Evolutionary conservation across 2,888 invertebrate species (phyloP).

Genomic region (Philhelius pedissequus): DNA sequence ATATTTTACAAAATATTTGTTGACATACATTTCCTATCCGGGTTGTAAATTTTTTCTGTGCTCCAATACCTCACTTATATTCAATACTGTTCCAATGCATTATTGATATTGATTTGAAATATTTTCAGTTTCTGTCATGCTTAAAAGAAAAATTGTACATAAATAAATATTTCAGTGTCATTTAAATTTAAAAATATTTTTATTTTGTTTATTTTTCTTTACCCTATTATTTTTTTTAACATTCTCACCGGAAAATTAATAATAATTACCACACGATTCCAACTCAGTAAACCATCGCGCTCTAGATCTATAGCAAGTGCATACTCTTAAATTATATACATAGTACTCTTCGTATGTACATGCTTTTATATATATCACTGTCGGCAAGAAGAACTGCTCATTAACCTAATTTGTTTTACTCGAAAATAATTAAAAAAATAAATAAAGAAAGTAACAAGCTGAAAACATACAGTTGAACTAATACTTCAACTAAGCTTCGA

Average conservation of each 20-base stretch:
- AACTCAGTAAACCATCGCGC: conserved; percentile 5
- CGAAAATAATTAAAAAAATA: not conserved
- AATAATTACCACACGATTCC: conserved; percentile 37
- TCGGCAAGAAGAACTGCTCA: conserved; percentile 8
- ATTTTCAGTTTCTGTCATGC: not conserved
- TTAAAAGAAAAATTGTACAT: not conserved
- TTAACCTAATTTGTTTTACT: conserved; percentile 35
- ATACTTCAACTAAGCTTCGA: not conserved
- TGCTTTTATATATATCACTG: conserved; percentile 18
- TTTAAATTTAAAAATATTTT: not conserved
- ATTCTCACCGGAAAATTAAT: conserved; percentile 24
- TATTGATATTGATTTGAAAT: not conserved
- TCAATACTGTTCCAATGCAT: not conserved
- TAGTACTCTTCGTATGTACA: too few species aligned
- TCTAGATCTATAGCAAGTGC: conserved; percentile 12
- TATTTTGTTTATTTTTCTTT: not conserved
- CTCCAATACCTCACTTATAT: too few species aligned
- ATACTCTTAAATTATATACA: too few species aligned
- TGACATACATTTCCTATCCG: too few species aligned
- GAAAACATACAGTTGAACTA: conserved; percentile 15
- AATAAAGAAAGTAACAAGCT: conserved; percentile 3
- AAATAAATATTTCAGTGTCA: not conserved
- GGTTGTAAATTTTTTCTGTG: too few species aligned
- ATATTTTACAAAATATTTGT: too few species aligned
- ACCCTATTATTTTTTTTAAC: not conserved